Conservation (phyloP, 2,113 vertebrate genomes). For the Rissa tridactyla region DNA sequence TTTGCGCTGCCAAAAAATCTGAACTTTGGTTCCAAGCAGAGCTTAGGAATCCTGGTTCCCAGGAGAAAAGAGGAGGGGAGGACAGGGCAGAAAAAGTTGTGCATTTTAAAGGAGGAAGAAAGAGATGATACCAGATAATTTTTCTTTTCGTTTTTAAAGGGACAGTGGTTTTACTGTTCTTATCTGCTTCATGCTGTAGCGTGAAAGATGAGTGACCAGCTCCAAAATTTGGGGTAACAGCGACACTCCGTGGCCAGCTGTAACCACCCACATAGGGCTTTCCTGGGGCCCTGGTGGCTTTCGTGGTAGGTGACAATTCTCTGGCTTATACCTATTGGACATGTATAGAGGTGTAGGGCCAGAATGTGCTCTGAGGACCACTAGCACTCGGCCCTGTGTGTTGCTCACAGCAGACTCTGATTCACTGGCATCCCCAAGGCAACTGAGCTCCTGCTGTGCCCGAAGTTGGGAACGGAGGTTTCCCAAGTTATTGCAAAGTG, state of each 20-base stretch:
- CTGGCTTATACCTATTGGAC: rapidly evolving
- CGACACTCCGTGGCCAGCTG: constrained; percentile 53
- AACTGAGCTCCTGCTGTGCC: background rate
- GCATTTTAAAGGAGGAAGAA: background rate
- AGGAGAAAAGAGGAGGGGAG: constrained; percentile 15
- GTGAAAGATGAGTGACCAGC: background rate
- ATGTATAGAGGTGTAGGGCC: rapidly evolving
- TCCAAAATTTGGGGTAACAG: constrained; percentile 38
- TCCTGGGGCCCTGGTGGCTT: background rate
- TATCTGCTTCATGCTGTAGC: background rate
- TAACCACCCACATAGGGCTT: background rate
- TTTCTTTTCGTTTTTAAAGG: background rate
- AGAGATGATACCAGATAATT: background rate
- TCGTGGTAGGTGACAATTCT: rapidly evolving
- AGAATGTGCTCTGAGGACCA: background rate
- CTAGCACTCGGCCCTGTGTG: background rate
- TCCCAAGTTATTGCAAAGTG: background rate
- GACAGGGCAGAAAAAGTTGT: background rate
- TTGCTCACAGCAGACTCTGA: background rate
- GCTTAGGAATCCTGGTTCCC: constrained; percentile 47
- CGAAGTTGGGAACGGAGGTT: background rate
- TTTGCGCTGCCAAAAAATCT: constrained; percentile 43
- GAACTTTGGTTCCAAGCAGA: constrained; percentile 41
- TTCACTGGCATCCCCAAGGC: rapidly evolving
- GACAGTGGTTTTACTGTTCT: background rate